Conservation (phyloP, 2,888 invertebrate genomes). For the Dusona sp. region DNA sequence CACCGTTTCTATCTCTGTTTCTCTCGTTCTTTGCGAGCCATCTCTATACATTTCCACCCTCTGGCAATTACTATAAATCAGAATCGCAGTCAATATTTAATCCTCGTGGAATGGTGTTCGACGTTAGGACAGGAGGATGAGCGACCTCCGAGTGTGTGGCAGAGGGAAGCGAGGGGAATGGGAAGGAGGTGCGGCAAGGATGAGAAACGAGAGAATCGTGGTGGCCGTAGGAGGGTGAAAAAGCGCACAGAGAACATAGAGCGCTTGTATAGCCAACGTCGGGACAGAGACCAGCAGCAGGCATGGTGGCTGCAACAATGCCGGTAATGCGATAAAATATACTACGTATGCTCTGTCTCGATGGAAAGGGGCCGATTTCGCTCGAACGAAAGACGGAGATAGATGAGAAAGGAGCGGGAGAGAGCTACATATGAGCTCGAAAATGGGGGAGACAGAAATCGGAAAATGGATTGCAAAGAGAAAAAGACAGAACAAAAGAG, state of each 20-base stretch:
- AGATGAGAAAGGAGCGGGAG: constrained; percentile 26
- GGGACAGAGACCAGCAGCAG: constrained; percentile 56
- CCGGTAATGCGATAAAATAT: constrained; percentile 83
- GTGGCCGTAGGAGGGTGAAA: constrained; percentile 53
- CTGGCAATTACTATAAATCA: constrained; percentile 84
- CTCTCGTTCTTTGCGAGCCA: constrained; percentile 54
- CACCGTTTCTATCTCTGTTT: constrained; percentile 59
- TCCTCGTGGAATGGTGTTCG: constrained; percentile 82
- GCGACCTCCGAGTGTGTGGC: constrained; percentile 52
- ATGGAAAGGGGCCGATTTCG: constrained; percentile 70
- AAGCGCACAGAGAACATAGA: constrained; percentile 59
- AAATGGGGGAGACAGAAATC: constrained; percentile 65
- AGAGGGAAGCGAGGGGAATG: neutral
- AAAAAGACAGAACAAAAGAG: constrained; percentile 17
- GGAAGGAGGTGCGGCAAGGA: constrained; percentile 27
- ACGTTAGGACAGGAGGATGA: constrained; percentile 75
- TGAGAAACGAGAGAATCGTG: constrained; percentile 67
- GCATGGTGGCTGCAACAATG: constrained; percentile 80
- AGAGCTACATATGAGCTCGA: constrained; percentile 50
- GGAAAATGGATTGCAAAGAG: constrained; percentile 40
- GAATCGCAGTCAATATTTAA: constrained; percentile 84
- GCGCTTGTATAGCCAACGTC: constrained; percentile 42
- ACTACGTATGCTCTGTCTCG: constrained; percentile 74
- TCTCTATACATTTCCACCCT: constrained; percentile 75
- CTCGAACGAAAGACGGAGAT: constrained; percentile 64